A percentile compares a stretch with the other conserved stretches of the same genome.
These are phyloP conservation scores for Tragelaphus strepsiceros DNA, from an alignment of 2,113 vertebrate genomes.

Conservation along the genomic window DNA sequence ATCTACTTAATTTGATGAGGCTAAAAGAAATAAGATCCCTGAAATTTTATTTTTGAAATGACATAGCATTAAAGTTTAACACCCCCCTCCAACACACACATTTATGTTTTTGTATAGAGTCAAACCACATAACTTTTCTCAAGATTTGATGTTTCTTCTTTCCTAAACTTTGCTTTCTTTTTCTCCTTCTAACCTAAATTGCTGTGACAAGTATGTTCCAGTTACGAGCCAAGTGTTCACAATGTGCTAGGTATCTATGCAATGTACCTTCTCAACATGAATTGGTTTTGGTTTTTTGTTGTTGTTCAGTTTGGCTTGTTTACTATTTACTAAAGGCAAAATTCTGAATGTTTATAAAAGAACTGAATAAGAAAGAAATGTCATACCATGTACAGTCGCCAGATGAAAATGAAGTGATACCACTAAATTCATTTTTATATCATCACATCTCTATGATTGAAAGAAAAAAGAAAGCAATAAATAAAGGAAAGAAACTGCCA, in stretches of 20 bases:
- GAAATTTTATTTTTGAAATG: neutral
- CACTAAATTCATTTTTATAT: neutral
- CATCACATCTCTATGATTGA: neutral
- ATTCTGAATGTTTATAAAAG: neutral
- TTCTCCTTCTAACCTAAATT: neutral
- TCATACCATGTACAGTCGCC: neutral
- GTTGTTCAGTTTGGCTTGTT: neutral
- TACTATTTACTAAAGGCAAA: neutral
- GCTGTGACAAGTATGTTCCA: neutral
- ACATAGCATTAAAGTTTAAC: neutral
- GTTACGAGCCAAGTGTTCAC: neutral
- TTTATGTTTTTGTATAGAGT: neutral
- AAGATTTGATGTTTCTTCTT: neutral
- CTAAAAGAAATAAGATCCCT: neutral
- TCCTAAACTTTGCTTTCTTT: neutral
- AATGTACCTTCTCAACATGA: neutral
- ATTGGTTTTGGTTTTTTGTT: neutral
- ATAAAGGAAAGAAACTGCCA: neutral
- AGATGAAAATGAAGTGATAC: neutral
- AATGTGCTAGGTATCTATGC: neutral
- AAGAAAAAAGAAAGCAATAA: neutral
- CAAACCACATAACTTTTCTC: neutral
- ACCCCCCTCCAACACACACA: too few species aligned
- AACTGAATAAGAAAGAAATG: neutral
- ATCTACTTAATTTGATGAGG: neutral